Base-by-base conservation (phyloP, 2,888 invertebrate genomes). In the Caenorhabditis afra region DNA sequence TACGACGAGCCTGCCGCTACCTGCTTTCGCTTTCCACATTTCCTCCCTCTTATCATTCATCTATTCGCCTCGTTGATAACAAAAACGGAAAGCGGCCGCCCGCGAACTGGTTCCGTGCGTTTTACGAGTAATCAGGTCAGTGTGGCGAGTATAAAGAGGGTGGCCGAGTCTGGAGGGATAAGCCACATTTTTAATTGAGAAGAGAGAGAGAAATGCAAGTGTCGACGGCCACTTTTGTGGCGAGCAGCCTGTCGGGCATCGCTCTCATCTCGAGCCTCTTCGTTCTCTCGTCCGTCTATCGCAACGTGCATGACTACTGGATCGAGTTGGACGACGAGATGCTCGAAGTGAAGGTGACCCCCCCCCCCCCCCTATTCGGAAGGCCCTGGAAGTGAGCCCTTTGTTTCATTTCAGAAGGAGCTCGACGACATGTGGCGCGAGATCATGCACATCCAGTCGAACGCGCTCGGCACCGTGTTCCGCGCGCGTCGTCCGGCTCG, bases 231-330 rank as follows among this genome's bases (percentile, higher is more conserved):
- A 80, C 82, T 41, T 79, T 82, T 74, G 44, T 81, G 35, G 81
- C 84, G 8, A 84, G 81, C 62, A 62, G 75, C 29, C 70, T 81
- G n/a, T 82, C 84, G 1, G 82, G 78, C 8, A 45, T 81, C 44
- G 67, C 82, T 11, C 62, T 84, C 11, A 44, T 84, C 2, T 61
- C 70, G 14, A 78, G 76, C 39, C 64, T 84, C 8, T 57, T 84
- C 52, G 68, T 70, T 7, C 53, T 84, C 20, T 81, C 78, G 16
- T 62, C 45, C 20, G 79, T 84, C 22, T 70, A 83, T 57, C 70
- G 52, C 37, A 78, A 82, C 66, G 81, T 84, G 47, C 75, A 80
- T 65, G 66, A 70, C n/a, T 77, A 83, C 52, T 83, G 82, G 82
- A 47, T 29, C 1, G 84, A 84, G 58, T 45, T 84, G 20, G 84